Conservation (phyloP, 1,140 invertebrate genomes). For the Tetramorium parvispinum region DNA sequence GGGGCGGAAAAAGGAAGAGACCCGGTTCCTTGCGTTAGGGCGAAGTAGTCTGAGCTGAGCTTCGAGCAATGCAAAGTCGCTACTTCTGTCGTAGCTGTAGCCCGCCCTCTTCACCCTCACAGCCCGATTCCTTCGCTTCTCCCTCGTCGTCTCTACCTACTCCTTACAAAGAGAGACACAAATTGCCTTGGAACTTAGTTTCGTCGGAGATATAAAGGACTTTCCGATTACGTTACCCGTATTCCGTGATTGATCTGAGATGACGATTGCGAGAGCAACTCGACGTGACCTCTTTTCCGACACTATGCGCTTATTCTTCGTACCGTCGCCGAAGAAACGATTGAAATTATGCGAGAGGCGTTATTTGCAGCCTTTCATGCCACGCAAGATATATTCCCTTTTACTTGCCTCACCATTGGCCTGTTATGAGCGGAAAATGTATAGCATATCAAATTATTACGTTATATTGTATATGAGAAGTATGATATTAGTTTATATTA, state of each 20-base stretch:
- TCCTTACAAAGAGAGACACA: slow-evolving; percentile 85
- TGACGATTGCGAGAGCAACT: slow-evolving; percentile 79
- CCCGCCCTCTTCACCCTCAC: slow-evolving; percentile 15
- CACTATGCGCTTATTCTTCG: slow-evolving; percentile 42
- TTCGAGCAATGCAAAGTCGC: slow-evolving; percentile 82
- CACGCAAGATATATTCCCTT: background rate
- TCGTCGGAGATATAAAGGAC: slow-evolving; percentile 83
- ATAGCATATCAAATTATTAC: background rate
- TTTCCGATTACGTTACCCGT: slow-evolving; percentile 84
- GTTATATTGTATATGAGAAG: background rate
- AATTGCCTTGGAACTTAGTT: slow-evolving; percentile 85
- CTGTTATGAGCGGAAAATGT: background rate
- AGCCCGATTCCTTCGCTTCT: slow-evolving; percentile 41
- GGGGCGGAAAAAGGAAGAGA: slow-evolving; percentile 69
- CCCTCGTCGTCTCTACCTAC: slow-evolving; percentile 73
- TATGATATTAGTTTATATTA: background rate
- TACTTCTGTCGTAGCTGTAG: slow-evolving; percentile 63
- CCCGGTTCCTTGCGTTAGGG: slow-evolving; percentile 72
- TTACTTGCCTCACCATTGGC: background rate
- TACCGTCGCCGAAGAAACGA: background rate
- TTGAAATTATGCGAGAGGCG: slow-evolving; percentile 3
- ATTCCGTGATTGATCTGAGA: slow-evolving; percentile 83
- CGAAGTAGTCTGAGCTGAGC: slow-evolving; percentile 76
- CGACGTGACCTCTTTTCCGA: slow-evolving; percentile 72
- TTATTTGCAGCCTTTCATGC: slow-evolving; percentile 15